Evolutionary conservation across 2,888 invertebrate species (phyloP).

Genomic region (Pristionchus exspectatus): DNA sequence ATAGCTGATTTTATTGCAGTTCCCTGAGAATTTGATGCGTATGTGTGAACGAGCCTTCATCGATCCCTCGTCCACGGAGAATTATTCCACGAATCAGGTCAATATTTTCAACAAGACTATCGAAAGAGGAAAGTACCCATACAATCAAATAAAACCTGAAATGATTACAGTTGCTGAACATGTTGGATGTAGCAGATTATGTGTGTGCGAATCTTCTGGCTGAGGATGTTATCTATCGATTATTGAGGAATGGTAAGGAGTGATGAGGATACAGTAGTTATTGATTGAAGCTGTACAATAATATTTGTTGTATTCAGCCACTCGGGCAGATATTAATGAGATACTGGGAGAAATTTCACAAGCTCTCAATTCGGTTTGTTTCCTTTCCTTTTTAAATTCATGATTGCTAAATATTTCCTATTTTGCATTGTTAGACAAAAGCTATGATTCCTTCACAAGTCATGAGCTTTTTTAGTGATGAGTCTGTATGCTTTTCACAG

Average conservation of each 20-base stretch:
- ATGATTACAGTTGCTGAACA: conserved; percentile 20
- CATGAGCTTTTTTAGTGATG: too few species aligned
- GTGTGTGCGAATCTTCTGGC: conserved; percentile 18
- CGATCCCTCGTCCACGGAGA: conserved; percentile 33
- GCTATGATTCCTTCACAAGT: neutral
- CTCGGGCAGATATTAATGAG: neutral
- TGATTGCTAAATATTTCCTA: too few species aligned
- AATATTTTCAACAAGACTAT: neutral
- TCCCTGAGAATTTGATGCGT: conserved; percentile 23
- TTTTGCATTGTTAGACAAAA: too few species aligned
- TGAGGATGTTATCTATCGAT: conserved; percentile 39
- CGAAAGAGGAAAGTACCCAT: neutral
- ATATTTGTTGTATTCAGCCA: neutral
- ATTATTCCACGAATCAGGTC: conserved; percentile 27
- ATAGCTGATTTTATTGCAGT: neutral
- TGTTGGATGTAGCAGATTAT: conserved; percentile 34
- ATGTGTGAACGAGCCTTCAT: conserved; percentile 36
- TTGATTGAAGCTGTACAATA: too few species aligned
- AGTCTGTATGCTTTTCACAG: neutral
- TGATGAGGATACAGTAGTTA: neutral
- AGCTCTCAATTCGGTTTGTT: neutral
- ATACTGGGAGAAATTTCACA: neutral
- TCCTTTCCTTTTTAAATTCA: neutral
- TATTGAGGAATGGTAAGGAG: conserved; percentile 10
- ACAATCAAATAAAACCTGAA: neutral